Conservation (phyloP, 2,888 invertebrate species). For the Leucania comma region DNA sequence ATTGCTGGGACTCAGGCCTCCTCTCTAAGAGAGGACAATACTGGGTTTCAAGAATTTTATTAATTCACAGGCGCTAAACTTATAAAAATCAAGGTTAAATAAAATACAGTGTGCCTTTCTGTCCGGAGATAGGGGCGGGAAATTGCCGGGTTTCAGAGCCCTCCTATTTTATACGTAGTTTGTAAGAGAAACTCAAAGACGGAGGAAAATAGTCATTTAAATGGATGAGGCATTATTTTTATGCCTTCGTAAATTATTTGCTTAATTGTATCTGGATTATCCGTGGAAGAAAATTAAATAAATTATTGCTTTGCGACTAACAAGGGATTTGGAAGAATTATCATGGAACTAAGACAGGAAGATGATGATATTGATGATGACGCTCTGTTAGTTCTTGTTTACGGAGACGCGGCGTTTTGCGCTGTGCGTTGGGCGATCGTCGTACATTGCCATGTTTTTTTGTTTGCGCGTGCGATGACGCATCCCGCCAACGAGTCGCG, state of each 20-base stretch:
- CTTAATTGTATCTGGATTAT: neutral
- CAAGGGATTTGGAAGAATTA: neutral
- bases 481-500: too few species aligned
- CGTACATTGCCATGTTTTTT: too few species aligned
- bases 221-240: conserved; percentile 32
- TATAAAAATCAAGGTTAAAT: conserved; percentile 50
- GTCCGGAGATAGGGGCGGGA: conserved; percentile 46
- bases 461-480: too few species aligned
- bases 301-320: neutral
- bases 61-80: conserved; percentile 10
- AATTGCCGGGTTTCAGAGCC: conserved; percentile 53
- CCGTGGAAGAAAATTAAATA: neutral
- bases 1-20: too few species aligned
- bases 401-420: too few species aligned
- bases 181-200: conserved; percentile 6
- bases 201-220: neutral
- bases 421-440: too few species aligned
- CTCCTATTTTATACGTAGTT: conserved; percentile 53
- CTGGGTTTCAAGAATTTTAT: neutral
- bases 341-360: too few species aligned
- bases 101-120: conserved; percentile 38
- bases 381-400: too few species aligned
- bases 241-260: neutral
- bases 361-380: too few species aligned
- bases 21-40: too few species aligned